Evolutionary conservation across 2,888 invertebrate genomes (phyloP), one percentile per base, ranked within the genome.

Genomic region (Syrista parreyssii): DNA sequence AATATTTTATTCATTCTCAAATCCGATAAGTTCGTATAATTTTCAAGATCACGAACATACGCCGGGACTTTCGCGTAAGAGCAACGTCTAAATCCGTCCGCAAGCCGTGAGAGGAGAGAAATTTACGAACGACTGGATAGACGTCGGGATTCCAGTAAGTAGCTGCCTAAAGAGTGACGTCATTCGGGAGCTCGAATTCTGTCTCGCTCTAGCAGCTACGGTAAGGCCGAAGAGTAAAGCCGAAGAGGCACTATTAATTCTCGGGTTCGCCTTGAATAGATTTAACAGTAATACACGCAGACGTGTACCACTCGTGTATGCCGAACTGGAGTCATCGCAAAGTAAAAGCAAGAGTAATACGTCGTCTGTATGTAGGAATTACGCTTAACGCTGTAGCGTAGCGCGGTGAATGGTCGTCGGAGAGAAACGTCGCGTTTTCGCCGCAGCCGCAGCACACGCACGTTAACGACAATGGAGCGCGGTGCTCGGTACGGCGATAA

Each of bases 401-500:
- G 9, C 40, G 23, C 40, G 2, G 40, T 55, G 40, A 15, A 55
- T 55, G 40, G 40, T 1, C 2, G 40, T 55, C 40, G 23, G 9
- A 23, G 23, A 55, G 23, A 55, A 55, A 55, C 40, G 40, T 23
- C 9, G 40, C 40, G 40, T 23, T 55, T 55, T 23, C 23, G 40
- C 23, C 40, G 40, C 23, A 23, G 40, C 15, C 23, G 40, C 40
- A 55, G 40, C 40, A 55, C 40, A 55, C 40, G 40, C 40, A 55
- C 40, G 40, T 55, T 55, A 55, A 55, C 23, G 40, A 55, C 40
- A 55, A 32, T 71, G 71, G 12, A 71, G 71, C 71, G 31, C 71
- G 71, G 71, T 71, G 32, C 71, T 15, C 15, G 31, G 32, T 31
- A 71, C 71, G 84, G 82, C 87, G 89, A 90, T 90, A 90, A 89